Evolutionary conservation across 2,888 invertebrate genomes (phyloP).

Genomic region (Adela reaumurella): DNA sequence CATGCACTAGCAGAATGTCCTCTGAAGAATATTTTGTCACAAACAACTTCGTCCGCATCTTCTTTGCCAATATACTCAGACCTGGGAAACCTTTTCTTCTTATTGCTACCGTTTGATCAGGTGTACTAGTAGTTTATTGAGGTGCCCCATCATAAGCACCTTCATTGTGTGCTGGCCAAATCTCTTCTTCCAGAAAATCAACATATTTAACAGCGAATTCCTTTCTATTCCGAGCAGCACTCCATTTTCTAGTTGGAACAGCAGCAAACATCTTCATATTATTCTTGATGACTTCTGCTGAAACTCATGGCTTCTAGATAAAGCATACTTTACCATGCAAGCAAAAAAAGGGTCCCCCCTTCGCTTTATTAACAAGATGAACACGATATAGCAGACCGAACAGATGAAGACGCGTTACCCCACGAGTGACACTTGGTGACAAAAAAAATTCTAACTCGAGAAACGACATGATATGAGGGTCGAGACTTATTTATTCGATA

Average conservation of each 20-base stretch:
- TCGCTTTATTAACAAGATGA: background rate
- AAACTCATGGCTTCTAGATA: background rate
- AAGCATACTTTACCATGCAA: constrained; percentile 3
- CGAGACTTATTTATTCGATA: background rate
- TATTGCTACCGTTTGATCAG: background rate
- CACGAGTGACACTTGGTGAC: background rate
- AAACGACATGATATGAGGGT: background rate
- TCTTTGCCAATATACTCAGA: background rate
- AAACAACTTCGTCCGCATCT: background rate
- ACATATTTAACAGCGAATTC: constrained; percentile 1
- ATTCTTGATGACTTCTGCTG: constrained; percentile 1
- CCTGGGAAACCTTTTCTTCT: background rate
- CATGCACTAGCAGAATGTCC: background rate
- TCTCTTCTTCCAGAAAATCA: constrained; percentile 3
- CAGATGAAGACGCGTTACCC: no score
- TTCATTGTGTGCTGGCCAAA: constrained; percentile 3
- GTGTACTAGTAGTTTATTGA: background rate
- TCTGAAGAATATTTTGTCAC: background rate
- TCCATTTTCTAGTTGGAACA: constrained; percentile 2
- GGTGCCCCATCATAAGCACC: background rate
- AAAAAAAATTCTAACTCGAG: background rate
- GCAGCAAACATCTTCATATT: constrained; percentile 4
- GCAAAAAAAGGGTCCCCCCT: constrained; percentile 2
- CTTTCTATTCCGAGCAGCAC: constrained; percentile 2
- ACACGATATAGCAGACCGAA: no score